A percentile compares a stretch with the other conserved stretches of the same genome.
These are phyloP conservation scores for Maniola jurtina DNA, from an alignment of 1,140 invertebrate species.

Conservation along the genomic window DNA sequence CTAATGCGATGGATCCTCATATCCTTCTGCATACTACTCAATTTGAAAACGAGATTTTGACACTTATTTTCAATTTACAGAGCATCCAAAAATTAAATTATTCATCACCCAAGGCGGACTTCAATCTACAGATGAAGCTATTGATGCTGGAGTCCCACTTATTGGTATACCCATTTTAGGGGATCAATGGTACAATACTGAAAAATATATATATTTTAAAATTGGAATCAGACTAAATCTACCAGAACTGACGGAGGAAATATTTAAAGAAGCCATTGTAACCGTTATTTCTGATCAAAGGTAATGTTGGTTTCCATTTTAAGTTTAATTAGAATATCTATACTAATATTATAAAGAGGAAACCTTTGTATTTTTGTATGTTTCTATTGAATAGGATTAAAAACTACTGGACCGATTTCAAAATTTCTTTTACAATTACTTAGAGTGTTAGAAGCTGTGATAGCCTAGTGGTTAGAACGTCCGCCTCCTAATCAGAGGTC, in stretches of 20 bases:
- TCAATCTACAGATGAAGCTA: slow-evolving; percentile 11
- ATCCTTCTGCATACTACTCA: too few species aligned
- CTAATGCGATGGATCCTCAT: too few species aligned
- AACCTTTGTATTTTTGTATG: too few species aligned
- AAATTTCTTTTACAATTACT: too few species aligned
- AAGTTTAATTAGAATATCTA: too few species aligned
- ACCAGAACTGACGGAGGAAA: slow-evolving; percentile 15
- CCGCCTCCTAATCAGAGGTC: too few species aligned
- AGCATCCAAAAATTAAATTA: slow-evolving; percentile 23
- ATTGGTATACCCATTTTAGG: slow-evolving; percentile 17
- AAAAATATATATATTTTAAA: slow-evolving; percentile 23
- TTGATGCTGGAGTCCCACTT: neutral
- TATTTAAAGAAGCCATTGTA: slow-evolving; percentile 8
- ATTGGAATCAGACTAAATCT: slow-evolving; percentile 26
- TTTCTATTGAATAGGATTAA: too few species aligned
- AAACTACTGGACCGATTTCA: too few species aligned
- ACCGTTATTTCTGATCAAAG: slow-evolving; percentile 20
- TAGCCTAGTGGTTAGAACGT: too few species aligned
- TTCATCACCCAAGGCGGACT: slow-evolving; percentile 27
- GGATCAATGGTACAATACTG: slow-evolving; percentile 24
- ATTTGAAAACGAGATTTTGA: too few species aligned
- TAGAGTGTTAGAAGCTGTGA: too few species aligned
- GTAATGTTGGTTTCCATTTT: neutral
- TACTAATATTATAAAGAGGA: too few species aligned
- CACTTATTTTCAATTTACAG: slow-evolving; percentile 10